Evolutionary conservation across 2,888 invertebrate genomes (phyloP).

Genomic region (Dimorphilus gyrociliatus): DNA sequence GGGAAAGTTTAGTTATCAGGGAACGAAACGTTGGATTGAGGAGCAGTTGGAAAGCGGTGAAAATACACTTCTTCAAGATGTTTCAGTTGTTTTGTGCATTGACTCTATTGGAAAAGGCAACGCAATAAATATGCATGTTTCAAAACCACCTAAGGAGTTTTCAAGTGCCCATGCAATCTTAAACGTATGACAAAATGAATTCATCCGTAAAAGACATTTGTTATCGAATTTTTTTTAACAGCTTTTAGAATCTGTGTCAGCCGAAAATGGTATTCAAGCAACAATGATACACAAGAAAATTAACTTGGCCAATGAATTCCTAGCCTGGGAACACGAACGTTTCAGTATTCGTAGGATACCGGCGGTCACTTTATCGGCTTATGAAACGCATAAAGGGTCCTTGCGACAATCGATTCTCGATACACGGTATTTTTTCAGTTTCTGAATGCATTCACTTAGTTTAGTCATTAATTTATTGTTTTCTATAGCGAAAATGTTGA

Average conservation of each 20-base stretch:
- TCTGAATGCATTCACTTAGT: background rate
- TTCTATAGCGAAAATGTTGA: constrained; percentile 42
- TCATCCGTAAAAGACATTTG: background rate
- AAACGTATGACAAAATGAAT: constrained; percentile 31
- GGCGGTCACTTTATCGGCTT: constrained; percentile 72
- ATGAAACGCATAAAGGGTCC: constrained; percentile 39
- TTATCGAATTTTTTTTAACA: constrained; percentile 32
- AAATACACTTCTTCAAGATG: constrained; percentile 49
- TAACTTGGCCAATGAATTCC: constrained; percentile 71
- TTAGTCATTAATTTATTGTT: constrained; percentile 2
- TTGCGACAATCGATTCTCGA: constrained; percentile 37
- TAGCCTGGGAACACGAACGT: constrained; percentile 93
- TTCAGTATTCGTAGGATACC: constrained; percentile 79
- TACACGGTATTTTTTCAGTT: constrained; percentile 20
- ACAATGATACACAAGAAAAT: constrained; percentile 68
- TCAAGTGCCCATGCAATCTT: constrained; percentile 48
- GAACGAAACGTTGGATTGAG: constrained; percentile 87
- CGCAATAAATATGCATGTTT: constrained; percentile 71
- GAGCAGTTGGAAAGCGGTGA: constrained; percentile 67
- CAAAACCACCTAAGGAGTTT: constrained; percentile 78
- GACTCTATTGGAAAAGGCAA: constrained; percentile 53
- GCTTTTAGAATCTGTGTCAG: constrained; percentile 47
- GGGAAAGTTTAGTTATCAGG: constrained; percentile 83
- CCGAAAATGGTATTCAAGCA: constrained; percentile 27
- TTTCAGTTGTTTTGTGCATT: constrained; percentile 72